phyloP scores from a whole-genome alignment of 2,888 invertebrate genomes.

The Yponomeuta evonymella region DNA sequence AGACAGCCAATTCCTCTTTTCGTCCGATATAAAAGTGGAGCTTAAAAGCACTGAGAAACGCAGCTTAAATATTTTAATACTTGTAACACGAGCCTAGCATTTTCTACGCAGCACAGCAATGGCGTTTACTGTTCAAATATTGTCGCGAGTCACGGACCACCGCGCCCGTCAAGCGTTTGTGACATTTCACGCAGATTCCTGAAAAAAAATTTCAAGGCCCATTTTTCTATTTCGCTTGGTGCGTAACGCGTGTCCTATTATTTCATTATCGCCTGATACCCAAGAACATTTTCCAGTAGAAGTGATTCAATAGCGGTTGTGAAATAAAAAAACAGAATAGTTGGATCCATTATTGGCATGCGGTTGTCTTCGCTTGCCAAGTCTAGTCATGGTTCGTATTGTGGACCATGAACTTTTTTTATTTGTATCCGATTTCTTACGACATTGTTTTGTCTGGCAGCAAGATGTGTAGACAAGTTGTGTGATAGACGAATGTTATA shows the following conservation, averaged over 20 bases:
- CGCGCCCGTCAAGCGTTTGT: neutral
- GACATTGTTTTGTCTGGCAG: constrained; percentile 19
- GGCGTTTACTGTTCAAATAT: neutral
- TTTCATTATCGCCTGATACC: neutral
- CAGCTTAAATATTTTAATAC: neutral
- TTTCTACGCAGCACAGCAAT: neutral
- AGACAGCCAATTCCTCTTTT: neutral
- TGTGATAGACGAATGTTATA: constrained; percentile 4
- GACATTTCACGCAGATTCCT: neutral
- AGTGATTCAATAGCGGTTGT: neutral
- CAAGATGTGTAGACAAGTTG: constrained; percentile 4
- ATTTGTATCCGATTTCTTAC: constrained; percentile 15
- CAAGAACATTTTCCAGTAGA: neutral
- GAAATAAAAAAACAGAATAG: neutral
- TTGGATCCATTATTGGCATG: constrained; percentile 24
- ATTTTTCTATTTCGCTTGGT: constrained; percentile 1
- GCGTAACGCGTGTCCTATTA: neutral
- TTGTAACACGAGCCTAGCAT: neutral
- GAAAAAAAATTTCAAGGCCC: neutral
- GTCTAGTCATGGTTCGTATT: constrained; percentile 35
- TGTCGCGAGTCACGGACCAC: neutral
- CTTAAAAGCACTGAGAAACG: neutral
- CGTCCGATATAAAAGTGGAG: neutral
- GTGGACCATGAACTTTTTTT: constrained; percentile 34
- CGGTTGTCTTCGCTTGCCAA: constrained; percentile 38